Percentiles rank a stretch among this genome's conserved stretches.
Conservation (phyloP, 2,113 vertebrate species). For the Drymodes brunneopygia region DNA sequence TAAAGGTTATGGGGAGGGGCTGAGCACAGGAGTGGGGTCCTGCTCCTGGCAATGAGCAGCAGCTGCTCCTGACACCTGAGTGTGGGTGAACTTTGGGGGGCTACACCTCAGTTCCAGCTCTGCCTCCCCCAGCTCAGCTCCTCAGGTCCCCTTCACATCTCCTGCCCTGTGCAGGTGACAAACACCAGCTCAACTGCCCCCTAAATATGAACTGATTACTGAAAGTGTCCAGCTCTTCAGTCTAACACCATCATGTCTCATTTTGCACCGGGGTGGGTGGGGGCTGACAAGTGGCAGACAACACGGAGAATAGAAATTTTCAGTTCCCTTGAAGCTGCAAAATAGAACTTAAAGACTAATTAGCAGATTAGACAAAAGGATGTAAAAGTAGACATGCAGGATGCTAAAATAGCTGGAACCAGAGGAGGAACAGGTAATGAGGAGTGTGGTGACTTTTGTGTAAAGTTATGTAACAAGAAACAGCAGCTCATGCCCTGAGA, state of each 20-base stretch:
- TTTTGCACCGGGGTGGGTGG: background rate
- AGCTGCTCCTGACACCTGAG: background rate
- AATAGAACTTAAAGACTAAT: background rate
- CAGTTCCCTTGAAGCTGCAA: background rate
- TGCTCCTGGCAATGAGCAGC: background rate
- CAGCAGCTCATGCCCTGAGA: background rate
- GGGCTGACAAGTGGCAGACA: background rate
- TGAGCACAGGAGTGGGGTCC: background rate
- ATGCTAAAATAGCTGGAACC: background rate
- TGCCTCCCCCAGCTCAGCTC: background rate
- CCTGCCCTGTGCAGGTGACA: background rate
- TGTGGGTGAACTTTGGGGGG: background rate
- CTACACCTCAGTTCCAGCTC: background rate
- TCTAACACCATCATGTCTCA: fast-evolving
- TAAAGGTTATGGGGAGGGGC: fast-evolving
- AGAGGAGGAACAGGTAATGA: background rate
- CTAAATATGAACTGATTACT: background rate
- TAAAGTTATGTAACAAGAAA: background rate
- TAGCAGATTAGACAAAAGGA: background rate
- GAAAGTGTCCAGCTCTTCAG: too few species aligned
- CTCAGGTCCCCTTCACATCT: fast-evolving
- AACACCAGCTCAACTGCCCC: background rate
- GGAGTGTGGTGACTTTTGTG: background rate
- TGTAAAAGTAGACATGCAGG: background rate
- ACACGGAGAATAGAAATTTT: background rate